Evolutionary conservation across 2,113 vertebrate genomes (phyloP).

Genomic region (Passer domesticus): DNA sequence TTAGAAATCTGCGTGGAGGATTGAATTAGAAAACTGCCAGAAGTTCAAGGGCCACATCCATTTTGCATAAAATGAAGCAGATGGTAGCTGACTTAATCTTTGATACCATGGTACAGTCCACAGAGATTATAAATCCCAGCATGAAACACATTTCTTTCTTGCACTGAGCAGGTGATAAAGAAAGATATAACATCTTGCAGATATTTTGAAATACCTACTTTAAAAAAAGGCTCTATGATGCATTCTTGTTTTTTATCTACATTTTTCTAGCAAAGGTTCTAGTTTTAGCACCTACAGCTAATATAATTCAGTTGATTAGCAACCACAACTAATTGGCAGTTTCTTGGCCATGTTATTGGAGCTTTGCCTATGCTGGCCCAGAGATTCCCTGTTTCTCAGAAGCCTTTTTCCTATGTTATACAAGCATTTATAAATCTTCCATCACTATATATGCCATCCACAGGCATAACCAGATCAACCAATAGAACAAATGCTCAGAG

Average conservation of each 20-base stretch:
- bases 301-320: not conserved
- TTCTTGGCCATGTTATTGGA: not conserved
- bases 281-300: not conserved
- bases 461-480: not conserved
- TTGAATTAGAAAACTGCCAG: conserved; percentile 34
- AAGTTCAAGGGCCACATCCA: conserved; percentile 51
- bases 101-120: not conserved
- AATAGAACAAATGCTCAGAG: not conserved
- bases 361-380: not conserved
- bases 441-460: not conserved
- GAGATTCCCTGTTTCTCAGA: not conserved
- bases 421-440: not conserved
- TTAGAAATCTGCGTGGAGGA: conserved; percentile 12
- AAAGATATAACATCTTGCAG: not conserved
- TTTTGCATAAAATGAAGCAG: conserved; percentile 64
- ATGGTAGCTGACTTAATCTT: conserved; percentile 60
- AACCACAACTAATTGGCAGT: not conserved
- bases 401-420: not conserved
- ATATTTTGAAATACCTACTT: not conserved
- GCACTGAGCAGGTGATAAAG: conserved; percentile 18
- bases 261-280: not conserved
- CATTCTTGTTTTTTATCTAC: not conserved
- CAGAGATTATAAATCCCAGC: conserved; percentile 48
- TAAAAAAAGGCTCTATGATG: not conserved
- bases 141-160: not conserved